Conservation (phyloP, 2,888 invertebrate species). For the Chydorus sphaericus region DNA sequence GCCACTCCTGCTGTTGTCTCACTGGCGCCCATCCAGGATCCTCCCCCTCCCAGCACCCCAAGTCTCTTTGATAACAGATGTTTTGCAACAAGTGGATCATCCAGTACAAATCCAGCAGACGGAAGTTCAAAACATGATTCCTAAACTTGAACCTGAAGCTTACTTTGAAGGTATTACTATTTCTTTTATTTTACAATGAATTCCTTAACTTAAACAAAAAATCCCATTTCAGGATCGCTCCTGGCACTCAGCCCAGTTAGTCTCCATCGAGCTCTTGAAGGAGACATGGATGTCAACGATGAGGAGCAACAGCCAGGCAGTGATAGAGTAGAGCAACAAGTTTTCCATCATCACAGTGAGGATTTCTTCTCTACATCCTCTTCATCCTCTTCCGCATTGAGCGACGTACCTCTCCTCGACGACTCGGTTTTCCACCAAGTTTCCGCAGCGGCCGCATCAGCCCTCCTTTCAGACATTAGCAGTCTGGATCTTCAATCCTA, state of each 20-base stretch:
- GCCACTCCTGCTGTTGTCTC: background rate
- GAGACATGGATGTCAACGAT: constrained; percentile 3
- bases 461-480: constrained; percentile 6
- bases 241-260: constrained; percentile 7
- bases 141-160: background rate
- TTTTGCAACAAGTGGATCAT: background rate
- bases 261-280: constrained; percentile 8
- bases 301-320: background rate
- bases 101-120: background rate
- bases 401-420: constrained; percentile 4
- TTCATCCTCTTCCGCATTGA: constrained; percentile 15
- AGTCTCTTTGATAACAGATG: background rate
- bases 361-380: constrained; percentile 11
- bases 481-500: constrained; percentile 9
- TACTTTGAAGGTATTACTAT: background rate
- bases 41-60: background rate
- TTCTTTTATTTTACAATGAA: background rate
- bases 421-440: constrained; percentile 11
- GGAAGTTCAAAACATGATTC: background rate
- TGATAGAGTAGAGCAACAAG: constrained; percentile 1
- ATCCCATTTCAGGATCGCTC: constrained; percentile 1
- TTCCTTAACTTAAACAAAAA: background rate
- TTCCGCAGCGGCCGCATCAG: constrained; percentile 8
- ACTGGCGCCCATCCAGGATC: background rate
- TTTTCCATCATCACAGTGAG: background rate